phyloP scores from a whole-genome alignment of 2,797 vertebrate genomes.

The Kryptolebias ocellatus region DNA sequence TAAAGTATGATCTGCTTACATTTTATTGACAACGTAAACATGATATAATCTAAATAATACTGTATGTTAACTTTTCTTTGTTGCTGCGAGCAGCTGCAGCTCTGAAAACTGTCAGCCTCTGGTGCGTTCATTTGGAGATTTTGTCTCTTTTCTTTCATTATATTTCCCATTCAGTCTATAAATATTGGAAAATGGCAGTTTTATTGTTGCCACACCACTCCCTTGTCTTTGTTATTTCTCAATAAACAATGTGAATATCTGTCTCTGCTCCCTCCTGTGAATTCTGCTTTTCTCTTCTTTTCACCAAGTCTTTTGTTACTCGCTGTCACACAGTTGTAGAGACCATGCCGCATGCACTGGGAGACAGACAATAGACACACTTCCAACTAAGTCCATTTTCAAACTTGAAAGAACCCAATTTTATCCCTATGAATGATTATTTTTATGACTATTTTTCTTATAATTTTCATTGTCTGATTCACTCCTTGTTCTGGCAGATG shows the following conservation, averaged over 20 bases:
- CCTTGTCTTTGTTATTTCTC: conserved; percentile 20
- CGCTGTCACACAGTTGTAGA: conserved; percentile 27
- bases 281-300: not conserved
- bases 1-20: not conserved
- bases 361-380: conserved; percentile 33
- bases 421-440: not conserved
- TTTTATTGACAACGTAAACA: not conserved
- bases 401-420: not conserved
- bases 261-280: conserved; percentile 16
- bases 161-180: conserved; percentile 17
- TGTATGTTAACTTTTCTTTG: not conserved
- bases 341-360: conserved; percentile 4
- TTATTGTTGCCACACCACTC: conserved; percentile 5
- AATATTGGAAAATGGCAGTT: conserved; percentile 6
- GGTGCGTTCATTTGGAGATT: not conserved
- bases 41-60: no score
- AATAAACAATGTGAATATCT: conserved; percentile 33
- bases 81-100: not conserved
- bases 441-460: no score
- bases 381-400: conserved; percentile 24
- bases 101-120: not conserved
- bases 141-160: not conserved
- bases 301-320: conserved; percentile 31
- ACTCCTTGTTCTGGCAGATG: no score
- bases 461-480: no score